Base-by-base conservation (phyloP, 2,888 invertebrate species). In the Orthonychiurus folsomi region DNA sequence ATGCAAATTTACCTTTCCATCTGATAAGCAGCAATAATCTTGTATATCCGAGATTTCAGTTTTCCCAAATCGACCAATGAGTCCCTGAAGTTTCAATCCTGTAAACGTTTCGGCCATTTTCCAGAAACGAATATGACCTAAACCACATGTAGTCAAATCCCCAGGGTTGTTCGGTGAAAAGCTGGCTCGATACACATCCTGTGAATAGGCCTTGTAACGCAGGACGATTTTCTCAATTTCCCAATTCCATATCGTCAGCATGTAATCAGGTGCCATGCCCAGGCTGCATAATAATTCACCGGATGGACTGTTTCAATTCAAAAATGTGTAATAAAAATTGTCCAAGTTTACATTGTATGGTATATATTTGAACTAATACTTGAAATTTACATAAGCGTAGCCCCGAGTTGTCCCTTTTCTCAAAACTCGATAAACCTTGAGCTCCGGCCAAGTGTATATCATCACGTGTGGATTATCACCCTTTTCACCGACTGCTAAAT, bases 21-120 rank as follows among this genome's bases (percentile, higher is more conserved):
- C 91, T 0, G 90, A 86, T 83, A 94, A 84, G 65, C 89, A 87
- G 73, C 86, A 86, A 61, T 89, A 84, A 1, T 90, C 89, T 59
- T 88, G 81, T 18, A 93, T 88, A 75, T 93, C 92, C 50, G 90
- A 89, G 70, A 92, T 89, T 77, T 93, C 92, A 0, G 92, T 93
- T 78, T 90, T 90, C 1, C 93, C 93, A 76, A 93, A 94, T 74
- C 89, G 82, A 0, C 93, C 93, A n/a, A 90, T 77, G 74, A 88
- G 86, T 1, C 92, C 91, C 77, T 92, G 86, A 5, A 94, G 79
- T 77, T 94, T 94, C 0, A 93, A 78, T 0, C 93, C 93, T 0
- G 93, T 94, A 75, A 93, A 94, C 0, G 94, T 93, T 67, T 82
- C 77, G 0, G 87, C 86, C 87, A 93, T 93, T 80, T 90, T 93